Evolutionary conservation across 2,113 vertebrate species (phyloP).

Genomic region (Antechinus flavipes): DNA sequence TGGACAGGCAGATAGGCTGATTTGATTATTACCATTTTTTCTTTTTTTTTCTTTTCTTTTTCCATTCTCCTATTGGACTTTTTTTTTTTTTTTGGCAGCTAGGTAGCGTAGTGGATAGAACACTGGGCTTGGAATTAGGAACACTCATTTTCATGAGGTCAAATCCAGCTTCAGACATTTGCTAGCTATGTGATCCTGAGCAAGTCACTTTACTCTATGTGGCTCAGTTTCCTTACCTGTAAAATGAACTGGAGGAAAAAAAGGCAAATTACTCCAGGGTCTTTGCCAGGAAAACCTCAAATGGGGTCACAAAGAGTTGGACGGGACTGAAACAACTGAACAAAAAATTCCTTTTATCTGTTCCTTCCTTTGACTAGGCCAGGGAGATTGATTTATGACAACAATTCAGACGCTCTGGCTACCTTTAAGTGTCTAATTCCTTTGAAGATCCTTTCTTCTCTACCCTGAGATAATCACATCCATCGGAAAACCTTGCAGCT

Average conservation of each 20-base stretch:
- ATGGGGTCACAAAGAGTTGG: neutral
- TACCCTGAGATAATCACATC: neutral
- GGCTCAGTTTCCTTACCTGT: neutral
- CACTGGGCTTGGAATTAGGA: neutral
- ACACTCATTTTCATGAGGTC: neutral
- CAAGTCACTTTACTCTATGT: neutral
- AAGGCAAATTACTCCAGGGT: neutral
- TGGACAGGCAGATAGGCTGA: neutral
- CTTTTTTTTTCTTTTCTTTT: neutral
- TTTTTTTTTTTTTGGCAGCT: neutral
- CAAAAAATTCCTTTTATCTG: neutral
- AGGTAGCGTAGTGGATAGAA: neutral
- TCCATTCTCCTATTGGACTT: neutral
- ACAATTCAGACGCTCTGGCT: neutral
- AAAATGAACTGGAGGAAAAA: neutral
- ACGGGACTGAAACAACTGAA: neutral
- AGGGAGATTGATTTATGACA: neutral
- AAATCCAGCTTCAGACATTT: neutral
- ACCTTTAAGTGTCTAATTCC: neutral
- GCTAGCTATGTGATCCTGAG: neutral
- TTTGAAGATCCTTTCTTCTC: neutral
- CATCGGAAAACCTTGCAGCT: neutral
- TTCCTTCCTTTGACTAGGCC: neutral
- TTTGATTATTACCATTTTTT: neutral
- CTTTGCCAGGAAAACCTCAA: neutral